Percentiles rank a stretch among this genome's conserved stretches.
These are phyloP conservation scores for Archips xylosteana DNA, from an alignment of 2,888 invertebrate genomes.

Conservation along the genomic window DNA sequence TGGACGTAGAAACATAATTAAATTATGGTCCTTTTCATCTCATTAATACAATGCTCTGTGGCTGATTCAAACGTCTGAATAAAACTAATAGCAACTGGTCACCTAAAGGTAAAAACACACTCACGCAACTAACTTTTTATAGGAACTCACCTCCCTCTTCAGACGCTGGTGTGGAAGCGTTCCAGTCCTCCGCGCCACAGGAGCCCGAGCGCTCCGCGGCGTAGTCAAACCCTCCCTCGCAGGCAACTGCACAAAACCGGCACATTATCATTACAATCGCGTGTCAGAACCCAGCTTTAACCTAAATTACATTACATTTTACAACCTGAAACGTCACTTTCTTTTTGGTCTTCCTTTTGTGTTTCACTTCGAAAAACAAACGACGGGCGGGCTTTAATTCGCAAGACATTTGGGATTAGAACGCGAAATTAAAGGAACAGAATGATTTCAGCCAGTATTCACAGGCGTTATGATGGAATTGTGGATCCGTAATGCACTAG, in stretches of 20 bases:
- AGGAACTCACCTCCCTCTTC: constrained; percentile 71
- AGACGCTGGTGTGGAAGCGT: constrained; percentile 80
- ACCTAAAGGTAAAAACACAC: not conserved
- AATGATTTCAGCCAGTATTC: constrained; percentile 58
- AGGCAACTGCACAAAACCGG: constrained; percentile 65
- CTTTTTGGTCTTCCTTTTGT: constrained; percentile 70
- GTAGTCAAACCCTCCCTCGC: constrained; percentile 76
- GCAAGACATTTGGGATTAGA: constrained; percentile 62
- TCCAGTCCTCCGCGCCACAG: constrained; percentile 69
- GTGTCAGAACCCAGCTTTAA: constrained; percentile 13
- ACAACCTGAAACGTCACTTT: constrained; percentile 76
- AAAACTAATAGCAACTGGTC: not conserved
- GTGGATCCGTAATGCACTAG: constrained; percentile 66
- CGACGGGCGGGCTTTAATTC: constrained; percentile 68
- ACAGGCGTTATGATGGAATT: constrained; percentile 57
- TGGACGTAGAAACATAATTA: no score
- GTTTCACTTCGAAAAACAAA: constrained; percentile 73
- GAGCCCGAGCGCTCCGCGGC: constrained; percentile 81
- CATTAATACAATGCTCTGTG: no score
- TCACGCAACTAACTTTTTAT: not conserved
- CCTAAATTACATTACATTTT: constrained; percentile 20
- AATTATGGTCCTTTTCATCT: no score
- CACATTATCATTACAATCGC: constrained; percentile 20
- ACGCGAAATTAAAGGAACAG: constrained; percentile 52
- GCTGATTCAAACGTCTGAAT: not conserved